These are phyloP conservation scores for Tapera naevia DNA, from an alignment of 2,797 vertebrate genomes.

Conservation along the genomic window DNA sequence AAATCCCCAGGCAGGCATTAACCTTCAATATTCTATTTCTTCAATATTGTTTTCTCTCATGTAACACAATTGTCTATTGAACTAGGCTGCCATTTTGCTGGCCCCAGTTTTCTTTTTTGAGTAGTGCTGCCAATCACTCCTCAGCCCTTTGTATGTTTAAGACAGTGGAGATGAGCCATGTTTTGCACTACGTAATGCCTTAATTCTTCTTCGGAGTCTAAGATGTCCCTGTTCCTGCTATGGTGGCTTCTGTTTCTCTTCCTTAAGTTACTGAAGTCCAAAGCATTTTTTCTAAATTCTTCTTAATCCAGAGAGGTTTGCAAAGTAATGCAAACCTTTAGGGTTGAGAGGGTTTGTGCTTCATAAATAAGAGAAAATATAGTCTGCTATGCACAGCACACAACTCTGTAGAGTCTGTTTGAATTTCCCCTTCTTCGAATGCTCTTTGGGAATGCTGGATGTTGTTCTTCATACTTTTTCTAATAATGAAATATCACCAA, in stretches of 20 bases:
- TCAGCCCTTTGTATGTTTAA: neutral
- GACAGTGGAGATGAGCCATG: neutral
- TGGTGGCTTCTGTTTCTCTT: rapidly evolving
- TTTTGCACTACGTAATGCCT: neutral
- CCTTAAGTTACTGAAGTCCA: neutral
- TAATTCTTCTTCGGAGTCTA: neutral
- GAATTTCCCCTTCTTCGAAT: neutral
- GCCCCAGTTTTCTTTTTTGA: neutral
- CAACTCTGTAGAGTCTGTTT: neutral
- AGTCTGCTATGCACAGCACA: neutral
- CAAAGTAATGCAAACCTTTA: neutral
- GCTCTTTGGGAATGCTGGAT: neutral
- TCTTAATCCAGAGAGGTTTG: neutral
- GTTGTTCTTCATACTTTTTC: neutral
- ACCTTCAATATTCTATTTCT: neutral
- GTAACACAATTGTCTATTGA: neutral
- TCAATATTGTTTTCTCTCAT: neutral
- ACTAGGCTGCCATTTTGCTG: neutral
- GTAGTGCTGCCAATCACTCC: neutral
- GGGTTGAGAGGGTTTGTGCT: neutral
- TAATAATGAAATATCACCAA: neutral
- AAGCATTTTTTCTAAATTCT: neutral
- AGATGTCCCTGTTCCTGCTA: neutral
- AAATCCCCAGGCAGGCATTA: neutral
- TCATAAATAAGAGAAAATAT: neutral